These are phyloP conservation scores for Peromyscus polionotus DNA, from an alignment of 2,113 vertebrate species.

Conservation along the genomic window DNA sequence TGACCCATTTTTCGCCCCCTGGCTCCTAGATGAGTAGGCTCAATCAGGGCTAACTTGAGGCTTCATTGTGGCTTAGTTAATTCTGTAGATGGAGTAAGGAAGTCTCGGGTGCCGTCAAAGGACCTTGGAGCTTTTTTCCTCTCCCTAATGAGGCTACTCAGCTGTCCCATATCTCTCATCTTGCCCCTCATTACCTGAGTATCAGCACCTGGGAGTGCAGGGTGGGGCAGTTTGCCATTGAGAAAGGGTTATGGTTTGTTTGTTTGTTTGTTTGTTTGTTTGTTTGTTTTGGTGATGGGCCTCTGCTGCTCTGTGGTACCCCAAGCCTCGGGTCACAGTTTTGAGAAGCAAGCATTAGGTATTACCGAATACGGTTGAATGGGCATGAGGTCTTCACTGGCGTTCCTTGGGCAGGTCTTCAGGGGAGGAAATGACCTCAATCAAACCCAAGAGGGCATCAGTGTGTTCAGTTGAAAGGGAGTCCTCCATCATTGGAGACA, in stretches of 20 bases:
- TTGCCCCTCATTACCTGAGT: accelerated
- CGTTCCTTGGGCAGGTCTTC: not conserved
- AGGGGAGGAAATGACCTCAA: not conserved
- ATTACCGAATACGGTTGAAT: not conserved
- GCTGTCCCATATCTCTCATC: accelerated
- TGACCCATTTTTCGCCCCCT: constrained; percentile 32
- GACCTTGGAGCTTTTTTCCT: not conserved
- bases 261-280: not conserved
- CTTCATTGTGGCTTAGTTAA: not conserved
- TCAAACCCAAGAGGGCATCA: not conserved
- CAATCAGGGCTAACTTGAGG: not conserved
- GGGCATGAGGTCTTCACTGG: not conserved
- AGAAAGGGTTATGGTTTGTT: no score
- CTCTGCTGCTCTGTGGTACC: not conserved
- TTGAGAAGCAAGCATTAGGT: not conserved
- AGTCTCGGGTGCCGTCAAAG: not conserved
- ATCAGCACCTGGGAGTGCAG: not conserved
- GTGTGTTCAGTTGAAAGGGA: constrained; percentile 58
- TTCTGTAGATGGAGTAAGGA: no score
- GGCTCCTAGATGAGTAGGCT: not conserved
- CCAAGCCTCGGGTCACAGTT: not conserved
- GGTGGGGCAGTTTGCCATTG: not conserved
- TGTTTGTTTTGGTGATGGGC: not conserved
- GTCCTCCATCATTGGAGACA: constrained; percentile 66
- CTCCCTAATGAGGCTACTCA: accelerated